These are phyloP conservation scores for Hypomecis atomaria DNA, from an alignment of 2,888 invertebrate genomes.

Conservation along the genomic window DNA sequence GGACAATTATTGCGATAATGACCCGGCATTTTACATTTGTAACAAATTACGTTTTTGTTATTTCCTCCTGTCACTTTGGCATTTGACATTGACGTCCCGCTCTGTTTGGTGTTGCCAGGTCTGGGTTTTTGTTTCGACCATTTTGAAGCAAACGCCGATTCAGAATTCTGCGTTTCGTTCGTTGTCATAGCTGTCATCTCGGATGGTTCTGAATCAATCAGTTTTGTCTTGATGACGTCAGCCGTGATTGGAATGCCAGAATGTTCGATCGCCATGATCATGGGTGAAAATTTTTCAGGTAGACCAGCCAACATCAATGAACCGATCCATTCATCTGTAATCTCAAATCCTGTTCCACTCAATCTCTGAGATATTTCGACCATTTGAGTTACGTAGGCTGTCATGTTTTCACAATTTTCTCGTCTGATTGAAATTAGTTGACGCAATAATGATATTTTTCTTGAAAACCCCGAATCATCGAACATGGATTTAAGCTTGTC, in stretches of 20 bases:
- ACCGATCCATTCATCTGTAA: constrained; percentile 22
- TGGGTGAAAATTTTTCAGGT: constrained; percentile 11
- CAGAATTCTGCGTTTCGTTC: constrained; percentile 3
- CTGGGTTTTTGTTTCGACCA: constrained; percentile 2
- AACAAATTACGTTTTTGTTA: neutral
- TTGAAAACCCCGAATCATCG: constrained; percentile 8
- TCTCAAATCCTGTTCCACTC: constrained; percentile 22
- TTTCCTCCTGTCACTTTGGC: neutral
- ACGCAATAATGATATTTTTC: constrained; percentile 7
- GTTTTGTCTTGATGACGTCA: constrained; percentile 12
- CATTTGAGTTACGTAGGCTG: constrained; percentile 11
- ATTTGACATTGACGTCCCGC: neutral
- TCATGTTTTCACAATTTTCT: constrained; percentile 21
- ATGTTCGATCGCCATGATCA: constrained; percentile 17
- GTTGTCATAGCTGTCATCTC: neutral
- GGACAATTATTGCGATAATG: neutral
- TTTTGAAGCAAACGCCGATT: constrained; percentile 3
- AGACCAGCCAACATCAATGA: constrained; percentile 13
- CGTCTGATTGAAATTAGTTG: constrained; percentile 10
- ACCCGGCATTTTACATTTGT: neutral
- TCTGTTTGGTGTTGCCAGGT: neutral
- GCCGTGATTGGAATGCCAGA: constrained; percentile 5
- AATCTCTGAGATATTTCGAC: constrained; percentile 19
- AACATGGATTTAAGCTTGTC: constrained; percentile 7
- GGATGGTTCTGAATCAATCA: neutral